Base-by-base conservation (phyloP, 2,113 vertebrate species). In the Glareola pratincola region DNA sequence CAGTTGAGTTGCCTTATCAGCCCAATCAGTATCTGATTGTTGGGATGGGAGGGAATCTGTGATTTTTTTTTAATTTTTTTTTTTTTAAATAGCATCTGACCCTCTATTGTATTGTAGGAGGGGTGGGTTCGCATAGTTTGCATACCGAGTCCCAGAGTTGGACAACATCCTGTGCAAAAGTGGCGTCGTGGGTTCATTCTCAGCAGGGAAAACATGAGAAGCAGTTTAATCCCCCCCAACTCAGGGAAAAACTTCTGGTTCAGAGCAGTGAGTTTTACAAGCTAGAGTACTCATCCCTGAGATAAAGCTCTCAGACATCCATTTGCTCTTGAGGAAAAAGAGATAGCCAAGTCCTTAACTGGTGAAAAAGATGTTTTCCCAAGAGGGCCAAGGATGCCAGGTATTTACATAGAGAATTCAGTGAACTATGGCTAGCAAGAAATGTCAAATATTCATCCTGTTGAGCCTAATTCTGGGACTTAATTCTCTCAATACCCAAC, bases 111-210 rank as follows among this genome's bases (percentile, higher is more conserved):
- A 43, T 62, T 69, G 59, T 62, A 87, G 57, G 43, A 82, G 63
- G 88, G 81, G 34, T 91, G 62, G 69, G 72, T 83, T 91, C 24
- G 2, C 81, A 69, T 59, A 76, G 50, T 84, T 76, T 34, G 14
- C 50, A 85, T 77, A 73, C 83, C 26, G 6, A 5, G 91, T 95
- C 89, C 79, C 78, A 79, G 62, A 79, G 59, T 13, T 85, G 87
- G 60, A 67, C 54, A 62, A 30, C 50, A 93, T 94, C 94, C 96
- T 95, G 60, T 66, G 72, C 67, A 87, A 26, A 92, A 84, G 50
- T 59, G 71, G 50, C 60, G 16, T 47, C 11, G 0, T 16, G 30
- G 68, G 37, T 88, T 96, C 41, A 57, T 93, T 96, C 95, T 81
- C 88, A 93, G 32, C 27, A 72, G 48, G 51, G 82, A 59, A 63